Percentiles rank a stretch among this genome's conserved stretches.
These are phyloP conservation scores for Rhingia campestris DNA, from an alignment of 2,888 invertebrate genomes.

Conservation along the genomic window DNA sequence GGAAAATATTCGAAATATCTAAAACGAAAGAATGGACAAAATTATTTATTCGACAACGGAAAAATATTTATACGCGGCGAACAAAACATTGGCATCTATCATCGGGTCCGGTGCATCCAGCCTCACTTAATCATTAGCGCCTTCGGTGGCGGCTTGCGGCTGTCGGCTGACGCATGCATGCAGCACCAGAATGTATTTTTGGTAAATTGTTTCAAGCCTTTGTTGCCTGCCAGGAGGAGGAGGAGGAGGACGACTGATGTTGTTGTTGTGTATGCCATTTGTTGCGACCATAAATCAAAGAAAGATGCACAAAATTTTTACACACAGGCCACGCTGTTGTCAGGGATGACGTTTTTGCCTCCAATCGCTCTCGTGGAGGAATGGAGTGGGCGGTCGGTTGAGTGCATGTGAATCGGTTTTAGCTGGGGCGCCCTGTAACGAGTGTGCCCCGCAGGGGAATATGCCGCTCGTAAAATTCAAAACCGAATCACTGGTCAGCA, in stretches of 20 bases:
- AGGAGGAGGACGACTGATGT: too few relatives aligned
- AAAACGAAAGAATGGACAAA: conserved; percentile 1
- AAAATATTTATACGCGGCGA: conserved; percentile 61
- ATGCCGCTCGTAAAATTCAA: conserved; percentile 39
- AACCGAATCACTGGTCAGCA: conserved; percentile 38
- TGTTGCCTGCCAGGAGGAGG: conserved; percentile 1
- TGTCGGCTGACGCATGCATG: conserved; percentile 58
- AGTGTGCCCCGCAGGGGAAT: conserved; percentile 42
- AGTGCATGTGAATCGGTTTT: conserved; percentile 53
- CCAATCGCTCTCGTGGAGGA: neutral
- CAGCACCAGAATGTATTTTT: conserved; percentile 18
- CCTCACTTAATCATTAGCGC: conserved; percentile 74
- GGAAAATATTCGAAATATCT: conserved; percentile 36
- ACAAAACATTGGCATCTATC: conserved; percentile 72
- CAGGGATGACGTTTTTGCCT: conserved; percentile 61
- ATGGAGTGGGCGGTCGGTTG: conserved; percentile 41
- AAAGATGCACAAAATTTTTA: conserved; percentile 65
- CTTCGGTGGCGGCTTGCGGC: conserved; percentile 19
- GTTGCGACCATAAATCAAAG: conserved; percentile 68
- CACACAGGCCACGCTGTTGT: conserved; percentile 60
- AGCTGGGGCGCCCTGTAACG: conserved; percentile 50
- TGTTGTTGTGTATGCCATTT: conserved; percentile 51
- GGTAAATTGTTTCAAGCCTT: conserved; percentile 65
- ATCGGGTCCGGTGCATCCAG: conserved; percentile 54
- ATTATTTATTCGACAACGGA: neutral